phyloP scores from a whole-genome alignment of 2,888 invertebrate species.

The Pammene aurita region DNA sequence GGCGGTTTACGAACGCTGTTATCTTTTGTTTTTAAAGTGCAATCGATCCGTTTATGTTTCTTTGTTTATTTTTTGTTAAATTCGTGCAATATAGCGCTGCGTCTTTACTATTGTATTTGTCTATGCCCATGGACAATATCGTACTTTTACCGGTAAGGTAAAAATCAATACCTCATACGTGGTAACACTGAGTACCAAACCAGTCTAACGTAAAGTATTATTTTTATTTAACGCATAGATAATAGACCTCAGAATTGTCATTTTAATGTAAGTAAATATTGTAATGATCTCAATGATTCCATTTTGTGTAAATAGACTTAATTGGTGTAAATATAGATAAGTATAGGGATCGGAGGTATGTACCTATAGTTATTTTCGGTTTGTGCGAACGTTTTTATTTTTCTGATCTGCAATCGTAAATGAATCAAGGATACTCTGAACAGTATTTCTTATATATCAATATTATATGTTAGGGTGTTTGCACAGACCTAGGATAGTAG shows the following conservation, averaged over 20 bases:
- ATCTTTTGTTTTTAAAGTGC: constrained; percentile 47
- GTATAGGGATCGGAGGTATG: constrained; percentile 56
- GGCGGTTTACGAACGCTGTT: constrained; percentile 44
- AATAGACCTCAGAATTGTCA: constrained; percentile 71
- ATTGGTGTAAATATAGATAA: constrained; percentile 72
- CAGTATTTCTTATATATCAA: constrained; percentile 46
- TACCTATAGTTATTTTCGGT: constrained; percentile 51
- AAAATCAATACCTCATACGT: constrained; percentile 69
- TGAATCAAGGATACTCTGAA: constrained; percentile 33
- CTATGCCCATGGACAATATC: constrained; percentile 48
- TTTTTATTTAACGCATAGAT: constrained; percentile 64
- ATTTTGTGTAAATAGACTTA: constrained; percentile 77
- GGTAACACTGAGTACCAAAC: constrained; percentile 70
- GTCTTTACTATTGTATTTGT: constrained; percentile 47
- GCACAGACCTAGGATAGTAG: constrained; percentile 58
- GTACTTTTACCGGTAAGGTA: constrained; percentile 45
- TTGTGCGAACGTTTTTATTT: constrained; percentile 52
- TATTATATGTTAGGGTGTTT: constrained; percentile 47
- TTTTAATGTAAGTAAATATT: constrained; percentile 67
- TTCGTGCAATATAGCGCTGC: constrained; percentile 57
- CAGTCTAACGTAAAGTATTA: constrained; percentile 80
- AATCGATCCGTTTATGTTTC: constrained; percentile 44
- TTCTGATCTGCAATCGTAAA: constrained; percentile 41
- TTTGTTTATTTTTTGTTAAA: constrained; percentile 42
- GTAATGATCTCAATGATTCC: constrained; percentile 83